Conservation (phyloP, 2,113 vertebrate species). For the Dipodomys ordii region DNA sequence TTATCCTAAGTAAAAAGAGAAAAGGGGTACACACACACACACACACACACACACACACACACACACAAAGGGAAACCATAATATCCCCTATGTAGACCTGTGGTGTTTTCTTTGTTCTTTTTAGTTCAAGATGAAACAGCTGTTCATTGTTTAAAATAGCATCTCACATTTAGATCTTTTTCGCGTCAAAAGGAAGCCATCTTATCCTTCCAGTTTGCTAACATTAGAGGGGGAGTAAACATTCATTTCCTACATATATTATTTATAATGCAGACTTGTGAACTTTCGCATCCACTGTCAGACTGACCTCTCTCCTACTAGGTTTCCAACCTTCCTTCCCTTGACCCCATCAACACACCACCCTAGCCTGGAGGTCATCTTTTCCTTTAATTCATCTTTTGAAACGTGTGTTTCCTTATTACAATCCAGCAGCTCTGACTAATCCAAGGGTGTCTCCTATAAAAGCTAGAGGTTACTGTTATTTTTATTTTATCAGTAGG, state of each 20-base stretch:
- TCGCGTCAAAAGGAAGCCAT: constrained; percentile 86
- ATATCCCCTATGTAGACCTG: constrained; percentile 70
- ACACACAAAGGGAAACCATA: constrained; percentile 69
- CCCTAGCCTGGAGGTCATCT: constrained; percentile 71
- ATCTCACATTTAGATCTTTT: constrained; percentile 83
- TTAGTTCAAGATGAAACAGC: constrained; percentile 81
- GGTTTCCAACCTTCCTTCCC: constrained; percentile 65
- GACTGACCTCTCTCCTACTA: constrained; percentile 4
- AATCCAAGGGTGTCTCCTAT: constrained; percentile 59
- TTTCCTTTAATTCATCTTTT: constrained; percentile 74
- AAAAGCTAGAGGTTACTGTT: constrained; percentile 71
- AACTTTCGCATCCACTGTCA: constrained; percentile 71
- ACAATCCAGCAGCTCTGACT: constrained; percentile 52
- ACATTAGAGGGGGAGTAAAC: constrained; percentile 82
- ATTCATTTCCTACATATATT: constrained; percentile 85
- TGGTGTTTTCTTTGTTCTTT: constrained; percentile 83
- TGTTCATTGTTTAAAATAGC: constrained; percentile 86
- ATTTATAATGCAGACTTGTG: constrained; percentile 73
- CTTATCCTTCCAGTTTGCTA: constrained; percentile 83
- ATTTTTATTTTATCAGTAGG: constrained; percentile 77
- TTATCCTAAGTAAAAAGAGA: constrained; percentile 70
- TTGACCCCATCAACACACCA: constrained; percentile 60
- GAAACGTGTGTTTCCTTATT: constrained; percentile 62
- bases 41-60: constrained; percentile 20
- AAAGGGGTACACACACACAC: constrained; percentile 18